Conservation (phyloP, 2,888 invertebrate genomes). For the Antitype chi region DNA sequence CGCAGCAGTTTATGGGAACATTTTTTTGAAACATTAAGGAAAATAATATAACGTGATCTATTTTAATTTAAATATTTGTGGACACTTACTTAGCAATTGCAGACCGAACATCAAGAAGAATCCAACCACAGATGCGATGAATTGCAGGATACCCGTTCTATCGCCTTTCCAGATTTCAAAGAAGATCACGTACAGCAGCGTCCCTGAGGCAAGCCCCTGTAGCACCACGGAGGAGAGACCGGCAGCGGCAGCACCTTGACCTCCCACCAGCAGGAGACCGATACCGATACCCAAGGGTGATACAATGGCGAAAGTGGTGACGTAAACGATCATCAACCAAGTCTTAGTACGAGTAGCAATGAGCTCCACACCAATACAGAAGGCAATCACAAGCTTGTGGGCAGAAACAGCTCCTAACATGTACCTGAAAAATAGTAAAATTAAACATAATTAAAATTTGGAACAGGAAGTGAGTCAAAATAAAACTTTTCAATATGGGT, state of each 20-base stretch:
- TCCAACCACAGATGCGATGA: constrained; percentile 92
- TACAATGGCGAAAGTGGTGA: constrained; percentile 94
- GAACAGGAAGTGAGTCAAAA: constrained; percentile 12
- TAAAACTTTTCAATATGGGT: background rate
- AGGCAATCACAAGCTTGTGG: constrained; percentile 96
- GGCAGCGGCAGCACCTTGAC: constrained; percentile 89
- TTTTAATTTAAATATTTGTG: background rate
- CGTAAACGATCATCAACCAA: constrained; percentile 92
- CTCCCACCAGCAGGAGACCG: constrained; percentile 92
- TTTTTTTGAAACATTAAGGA: background rate
- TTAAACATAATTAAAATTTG: background rate
- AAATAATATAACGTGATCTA: background rate
- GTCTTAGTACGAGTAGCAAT: constrained; percentile 93
- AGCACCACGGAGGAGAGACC: constrained; percentile 92
- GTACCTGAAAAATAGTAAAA: constrained; percentile 88
- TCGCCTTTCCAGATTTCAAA: constrained; percentile 95
- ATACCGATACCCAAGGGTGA: constrained; percentile 95
- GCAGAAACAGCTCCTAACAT: constrained; percentile 96
- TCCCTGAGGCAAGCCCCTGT: constrained; percentile 97
- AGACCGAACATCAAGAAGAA: constrained; percentile 94
- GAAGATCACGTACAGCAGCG: constrained; percentile 98
- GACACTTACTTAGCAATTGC: constrained; percentile 90
- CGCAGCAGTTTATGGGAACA: background rate
- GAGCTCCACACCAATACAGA: constrained; percentile 96
- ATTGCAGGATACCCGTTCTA: constrained; percentile 92